These are phyloP conservation scores for Acropora yongei DNA, from an alignment of 64 coral and sea anemone genomes.

Conservation along the genomic window DNA sequence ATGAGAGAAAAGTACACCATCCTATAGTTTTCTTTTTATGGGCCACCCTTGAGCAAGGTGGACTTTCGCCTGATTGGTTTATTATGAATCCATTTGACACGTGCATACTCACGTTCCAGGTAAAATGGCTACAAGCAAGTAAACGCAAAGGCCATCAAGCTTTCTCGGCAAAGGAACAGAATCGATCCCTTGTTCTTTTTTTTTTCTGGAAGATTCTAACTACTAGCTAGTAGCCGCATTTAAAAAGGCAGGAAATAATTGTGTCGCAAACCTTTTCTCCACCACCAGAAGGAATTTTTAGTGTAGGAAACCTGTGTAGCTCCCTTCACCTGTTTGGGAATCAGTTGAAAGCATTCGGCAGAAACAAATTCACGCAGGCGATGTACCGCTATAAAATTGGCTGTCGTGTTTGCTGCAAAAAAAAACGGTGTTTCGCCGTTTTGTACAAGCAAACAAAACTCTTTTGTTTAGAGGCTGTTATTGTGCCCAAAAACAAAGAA, in stretches of 20 bases:
- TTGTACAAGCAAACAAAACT: not conserved
- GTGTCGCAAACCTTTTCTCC: not conserved
- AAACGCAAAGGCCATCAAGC: not conserved
- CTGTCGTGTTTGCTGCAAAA: not conserved
- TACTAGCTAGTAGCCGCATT: not conserved
- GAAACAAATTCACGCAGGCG: not conserved
- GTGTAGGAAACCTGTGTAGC: not conserved
- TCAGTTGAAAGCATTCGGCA: not conserved
- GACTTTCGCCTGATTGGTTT: too few relatives aligned
- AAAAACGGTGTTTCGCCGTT: not conserved
- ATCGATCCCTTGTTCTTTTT: not conserved
- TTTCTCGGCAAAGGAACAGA: not conserved
- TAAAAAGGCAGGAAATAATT: not conserved
- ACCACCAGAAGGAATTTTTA: not conserved
- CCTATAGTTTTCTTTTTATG: slow-evolving; percentile 23
- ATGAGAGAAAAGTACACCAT: slow-evolving; percentile 34
- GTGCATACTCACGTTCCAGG: too few relatives aligned
- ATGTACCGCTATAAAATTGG: not conserved
- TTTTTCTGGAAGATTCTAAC: not conserved
- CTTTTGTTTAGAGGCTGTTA: not conserved
- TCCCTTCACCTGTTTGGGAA: not conserved
- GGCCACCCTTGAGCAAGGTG: too few relatives aligned
- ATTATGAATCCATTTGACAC: too few relatives aligned
- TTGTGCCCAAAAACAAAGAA: not conserved
- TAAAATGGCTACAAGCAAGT: too few relatives aligned